These are phyloP conservation scores for Coregonus sp. DNA, from an alignment of 2,797 vertebrate species.

Conservation along the genomic window DNA sequence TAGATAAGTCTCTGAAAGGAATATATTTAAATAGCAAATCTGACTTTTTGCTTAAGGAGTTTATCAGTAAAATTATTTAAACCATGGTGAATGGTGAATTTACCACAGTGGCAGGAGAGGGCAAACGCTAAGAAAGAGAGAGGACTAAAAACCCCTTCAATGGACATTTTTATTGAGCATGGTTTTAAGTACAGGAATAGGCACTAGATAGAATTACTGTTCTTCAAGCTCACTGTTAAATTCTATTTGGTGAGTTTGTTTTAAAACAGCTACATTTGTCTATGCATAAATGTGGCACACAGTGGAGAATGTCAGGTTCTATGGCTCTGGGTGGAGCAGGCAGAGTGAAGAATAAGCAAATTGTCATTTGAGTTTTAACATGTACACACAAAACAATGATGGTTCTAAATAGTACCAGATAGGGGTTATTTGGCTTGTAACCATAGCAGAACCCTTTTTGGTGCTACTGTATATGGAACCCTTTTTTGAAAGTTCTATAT, in stretches of 20 bases:
- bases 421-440: too few relatives aligned
- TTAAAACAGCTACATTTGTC: background rate
- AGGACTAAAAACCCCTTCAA: background rate
- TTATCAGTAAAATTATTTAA: slow-evolving; percentile 8
- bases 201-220: background rate
- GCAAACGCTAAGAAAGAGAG: slow-evolving; percentile 20
- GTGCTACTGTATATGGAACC: too few relatives aligned
- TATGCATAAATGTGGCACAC: slow-evolving; percentile 15
- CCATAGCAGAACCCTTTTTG: too few relatives aligned
- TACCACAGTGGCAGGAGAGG: background rate
- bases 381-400: background rate
- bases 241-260: background rate
- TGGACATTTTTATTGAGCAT: background rate
- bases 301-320: background rate
- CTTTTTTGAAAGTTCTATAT: too few relatives aligned
- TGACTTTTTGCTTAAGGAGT: slow-evolving; percentile 2
- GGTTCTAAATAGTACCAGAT: too few relatives aligned
- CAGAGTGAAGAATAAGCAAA: background rate
- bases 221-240: background rate
- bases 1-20: slow-evolving; percentile 37
- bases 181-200: background rate
- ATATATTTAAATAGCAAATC: slow-evolving; percentile 10
- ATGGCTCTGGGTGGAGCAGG: background rate
- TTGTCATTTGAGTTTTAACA: background rate
- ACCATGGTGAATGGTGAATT: background rate